Evolutionary conservation across 2,113 vertebrate genomes (phyloP), one percentile per base, ranked within the genome.

Genomic region (Leptosomus discolor): DNA sequence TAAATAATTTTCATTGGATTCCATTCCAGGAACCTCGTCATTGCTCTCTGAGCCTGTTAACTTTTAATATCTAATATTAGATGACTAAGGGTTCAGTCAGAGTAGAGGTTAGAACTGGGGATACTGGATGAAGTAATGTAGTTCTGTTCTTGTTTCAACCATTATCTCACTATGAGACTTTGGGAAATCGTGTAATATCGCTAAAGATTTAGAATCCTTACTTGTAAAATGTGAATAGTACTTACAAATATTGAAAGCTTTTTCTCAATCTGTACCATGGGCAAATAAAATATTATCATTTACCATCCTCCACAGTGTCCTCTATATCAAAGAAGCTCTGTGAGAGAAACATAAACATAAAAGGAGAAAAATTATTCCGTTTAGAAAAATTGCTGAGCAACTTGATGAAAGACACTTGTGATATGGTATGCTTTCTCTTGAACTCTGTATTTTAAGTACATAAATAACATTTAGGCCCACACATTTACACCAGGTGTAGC

Each of bases 151-250:
- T 81, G 41, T 85, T 95, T 91, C 77, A 94, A 84, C 46, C 30
- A 48, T 90, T 92, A 70, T 56, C 60, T 97, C 71, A 92, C 46
- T 64, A 9, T 63, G 75, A 90, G 94, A 68, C 71, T 80, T 43
- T 26, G 67, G 79, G 88, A 96, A 93, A 92, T 93, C 58, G 18
- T 65, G 75, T 74, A 83, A 95, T 80, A 32, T 96, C 70, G 80
- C 85, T 51, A 13, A 93, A 80, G 70, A 41, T 74, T 95, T 74
- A 34, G 75, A 82, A 85, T 50, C 3, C 11, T 54, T 65, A 39
- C 67, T 68, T 88, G 45, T 82, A 83, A 91, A 93, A 80, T 26
- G n/a, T 77, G 58, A 70, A 32, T 46, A 65, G 7, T 67, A 61
- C 70, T 85, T 90, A 50, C 2, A 73, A 79, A 53, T 18, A 63